Conservation (phyloP, 2,113 vertebrate species). For the Ellobius talpinus region DNA sequence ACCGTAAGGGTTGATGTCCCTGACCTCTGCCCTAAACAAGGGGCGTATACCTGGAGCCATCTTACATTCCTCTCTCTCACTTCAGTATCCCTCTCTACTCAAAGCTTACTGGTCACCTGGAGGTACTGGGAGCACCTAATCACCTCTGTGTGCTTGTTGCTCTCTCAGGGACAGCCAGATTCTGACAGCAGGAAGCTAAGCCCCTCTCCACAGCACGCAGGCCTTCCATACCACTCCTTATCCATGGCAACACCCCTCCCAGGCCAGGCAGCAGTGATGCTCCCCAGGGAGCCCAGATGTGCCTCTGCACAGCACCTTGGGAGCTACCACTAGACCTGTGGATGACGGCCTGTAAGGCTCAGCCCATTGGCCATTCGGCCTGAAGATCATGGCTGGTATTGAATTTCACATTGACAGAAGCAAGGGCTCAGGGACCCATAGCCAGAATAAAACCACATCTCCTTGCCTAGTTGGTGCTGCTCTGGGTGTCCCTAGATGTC, state of each 20-base stretch:
- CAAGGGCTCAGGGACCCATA: not conserved
- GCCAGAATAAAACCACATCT: not conserved
- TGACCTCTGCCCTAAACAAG: not conserved
- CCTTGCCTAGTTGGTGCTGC: not conserved
- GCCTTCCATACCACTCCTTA: rapidly evolving
- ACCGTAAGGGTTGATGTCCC: not conserved
- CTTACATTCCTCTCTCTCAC: no score
- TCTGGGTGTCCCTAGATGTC: not conserved
- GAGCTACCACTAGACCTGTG: not conserved
- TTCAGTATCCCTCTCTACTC: rapidly evolving
- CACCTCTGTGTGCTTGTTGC: not conserved
- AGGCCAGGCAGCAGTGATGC: rapidly evolving
- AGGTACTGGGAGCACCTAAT: not conserved
- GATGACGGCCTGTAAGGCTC: rapidly evolving
- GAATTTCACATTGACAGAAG: not conserved
- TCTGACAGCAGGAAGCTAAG: not conserved
- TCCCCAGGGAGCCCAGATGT: rapidly evolving
- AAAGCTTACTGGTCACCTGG: no score
- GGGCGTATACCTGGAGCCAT: no score
- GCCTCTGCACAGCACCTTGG: not conserved
- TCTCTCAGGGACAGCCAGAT: rapidly evolving
- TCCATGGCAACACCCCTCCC: rapidly evolving
- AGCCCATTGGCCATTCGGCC: not conserved
- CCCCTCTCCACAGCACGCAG: not conserved
- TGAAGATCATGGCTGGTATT: not conserved